Conservation (phyloP, 2,797 vertebrate genomes). For the Cossypha caffra region DNA sequence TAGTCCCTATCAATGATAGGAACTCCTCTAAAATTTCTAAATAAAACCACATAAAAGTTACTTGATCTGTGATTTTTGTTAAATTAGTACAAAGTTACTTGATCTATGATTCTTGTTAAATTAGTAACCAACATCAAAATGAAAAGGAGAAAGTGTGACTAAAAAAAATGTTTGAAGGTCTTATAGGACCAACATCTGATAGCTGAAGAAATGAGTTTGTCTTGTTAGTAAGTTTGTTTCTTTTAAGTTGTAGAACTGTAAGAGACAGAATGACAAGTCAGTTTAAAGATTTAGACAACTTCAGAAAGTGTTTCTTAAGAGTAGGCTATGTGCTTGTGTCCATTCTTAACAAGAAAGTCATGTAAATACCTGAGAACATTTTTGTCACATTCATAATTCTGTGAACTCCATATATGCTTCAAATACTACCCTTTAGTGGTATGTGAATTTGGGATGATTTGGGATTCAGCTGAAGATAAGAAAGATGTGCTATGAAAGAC, state of each 20-base stretch:
- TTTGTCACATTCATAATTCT: background rate
- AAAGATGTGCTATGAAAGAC: fast-evolving
- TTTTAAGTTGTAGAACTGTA: background rate
- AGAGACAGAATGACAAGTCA: background rate
- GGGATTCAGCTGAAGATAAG: background rate
- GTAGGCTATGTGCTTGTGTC: background rate
- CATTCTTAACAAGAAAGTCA: background rate
- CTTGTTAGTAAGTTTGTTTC: background rate
- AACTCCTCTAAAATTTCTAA: background rate
- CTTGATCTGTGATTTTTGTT: background rate
- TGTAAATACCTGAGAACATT: background rate
- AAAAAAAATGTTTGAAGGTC: background rate
- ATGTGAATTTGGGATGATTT: background rate
- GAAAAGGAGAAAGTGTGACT: background rate
- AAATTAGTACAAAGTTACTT: background rate
- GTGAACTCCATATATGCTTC: background rate
- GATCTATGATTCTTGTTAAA: background rate
- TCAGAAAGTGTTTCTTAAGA: background rate
- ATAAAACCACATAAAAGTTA: background rate
- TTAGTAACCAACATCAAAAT: background rate
- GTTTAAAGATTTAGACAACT: background rate
- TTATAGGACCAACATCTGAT: background rate
- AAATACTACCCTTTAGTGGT: background rate
- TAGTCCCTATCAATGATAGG: background rate
- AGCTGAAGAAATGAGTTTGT: background rate